phyloP scores from a whole-genome alignment of 2,113 vertebrate genomes.

The Marmota monax region DNA sequence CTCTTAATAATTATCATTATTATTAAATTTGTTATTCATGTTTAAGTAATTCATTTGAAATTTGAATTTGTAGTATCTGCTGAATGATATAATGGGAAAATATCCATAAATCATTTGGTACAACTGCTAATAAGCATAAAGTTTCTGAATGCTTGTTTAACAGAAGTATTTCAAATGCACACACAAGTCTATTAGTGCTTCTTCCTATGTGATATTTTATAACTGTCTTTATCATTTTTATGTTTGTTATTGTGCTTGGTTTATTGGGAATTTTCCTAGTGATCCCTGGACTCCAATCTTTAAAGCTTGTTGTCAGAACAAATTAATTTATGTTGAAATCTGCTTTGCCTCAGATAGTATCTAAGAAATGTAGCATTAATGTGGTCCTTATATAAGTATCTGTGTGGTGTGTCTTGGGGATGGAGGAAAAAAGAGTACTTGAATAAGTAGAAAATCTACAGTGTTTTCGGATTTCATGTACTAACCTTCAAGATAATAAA shows the following conservation, averaged over 20 bases:
- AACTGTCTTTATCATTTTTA: constrained; percentile 85
- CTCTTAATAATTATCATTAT: background rate
- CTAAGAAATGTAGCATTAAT: constrained; percentile 90
- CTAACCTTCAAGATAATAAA: constrained; percentile 1
- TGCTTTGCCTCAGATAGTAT: constrained; percentile 87
- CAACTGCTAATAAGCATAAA: background rate
- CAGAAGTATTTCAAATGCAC: constrained; percentile 50
- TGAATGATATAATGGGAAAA: background rate
- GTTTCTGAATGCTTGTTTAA: constrained; percentile 71
- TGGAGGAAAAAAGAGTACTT: constrained; percentile 57
- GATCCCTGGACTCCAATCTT: constrained; percentile 90
- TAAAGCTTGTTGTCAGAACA: constrained; percentile 88
- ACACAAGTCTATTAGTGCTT: constrained; percentile 52
- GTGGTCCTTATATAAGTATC: constrained; percentile 85
- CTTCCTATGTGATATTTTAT: constrained; percentile 85
- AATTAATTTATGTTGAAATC: constrained; percentile 91
- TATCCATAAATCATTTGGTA: constrained; percentile 41
- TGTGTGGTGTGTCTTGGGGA: constrained; percentile 80
- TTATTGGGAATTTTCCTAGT: constrained; percentile 88
- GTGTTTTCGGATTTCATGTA: background rate
- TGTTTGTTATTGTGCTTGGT: constrained; percentile 88
- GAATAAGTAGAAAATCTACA: constrained; percentile 41
- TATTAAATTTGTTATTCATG: background rate
- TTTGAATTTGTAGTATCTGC: background rate
- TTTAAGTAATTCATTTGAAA: constrained; percentile 45